Base-by-base conservation (phyloP, 2,797 vertebrate species). In the Scomberomorus guttatus region DNA sequence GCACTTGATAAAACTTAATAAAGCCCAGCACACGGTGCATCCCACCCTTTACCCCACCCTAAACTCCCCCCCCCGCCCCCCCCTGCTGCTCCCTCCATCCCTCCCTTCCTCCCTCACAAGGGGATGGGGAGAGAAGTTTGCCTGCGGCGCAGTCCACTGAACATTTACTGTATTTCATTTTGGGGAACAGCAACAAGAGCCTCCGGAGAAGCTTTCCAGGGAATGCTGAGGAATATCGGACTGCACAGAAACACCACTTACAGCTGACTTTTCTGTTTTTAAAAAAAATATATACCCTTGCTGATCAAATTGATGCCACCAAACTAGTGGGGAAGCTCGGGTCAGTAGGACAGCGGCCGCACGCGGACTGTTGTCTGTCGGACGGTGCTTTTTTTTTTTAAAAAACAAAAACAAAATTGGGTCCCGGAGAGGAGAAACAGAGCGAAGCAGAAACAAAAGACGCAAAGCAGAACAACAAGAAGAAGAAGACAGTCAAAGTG, bases 121-220 rank as follows among this genome's bases (percentile, higher is more conserved):
- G 86, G 85, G 91, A 90, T 88, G 90, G 70, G 81, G 84, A 87
- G 88, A 90, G 90, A 93, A 93, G 88, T 94, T 94, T 83, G 82
- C 89, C 83, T 75, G 83, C 88, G 88, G 93, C 87, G 65, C 89
- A 68, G 75, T 87, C 75, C 79, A 50, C 51, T 71, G 65, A 86
- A 82, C 90, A 86, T 75, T 92, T 57, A 81, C 80, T 72, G 85
- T 71, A 52, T 90, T 88, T 90, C 90, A 84, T 89, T 82, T 84
- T 48, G 18, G 56, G 75, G 79, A 73, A 59, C 79, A 80, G 86
- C 81, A 69, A 70, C 60, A 73, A 87, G 82, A 85, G 77, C 81
- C 84, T 77, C 65, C 81, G 82, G 83, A 83, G 82, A 78, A 81
- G 77, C 85, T 80, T 89, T 78, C 79, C 73, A 70, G 87, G 84